Base-by-base conservation (phyloP, 37 sponge, comb jelly and placozoan species). In the Spongia lamella region DNA sequence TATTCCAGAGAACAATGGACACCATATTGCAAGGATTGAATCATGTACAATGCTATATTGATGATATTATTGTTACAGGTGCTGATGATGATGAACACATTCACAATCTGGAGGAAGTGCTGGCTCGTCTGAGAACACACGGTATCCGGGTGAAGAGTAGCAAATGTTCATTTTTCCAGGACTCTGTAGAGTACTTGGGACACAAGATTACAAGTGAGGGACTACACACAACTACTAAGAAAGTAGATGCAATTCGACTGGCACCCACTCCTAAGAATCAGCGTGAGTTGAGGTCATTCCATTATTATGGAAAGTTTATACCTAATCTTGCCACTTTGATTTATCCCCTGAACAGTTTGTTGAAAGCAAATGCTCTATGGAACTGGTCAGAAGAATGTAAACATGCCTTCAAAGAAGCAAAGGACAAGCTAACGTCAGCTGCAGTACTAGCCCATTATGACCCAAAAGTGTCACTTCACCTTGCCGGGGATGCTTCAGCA, bases 61-160 rank as follows among this genome's bases (percentile, higher is more conserved):
- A 75, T 40, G 76, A 75, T 65, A 66, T 75, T 31, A 27, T 53
- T 31, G 47, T n/a, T n/a, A n/a, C n/a, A n/a, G 72, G 72, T 7
- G 20, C 27, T 21, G 31, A 30, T 25, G 66, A 66, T 7, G 37
- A 66, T 37, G 76, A 75, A 52, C 76, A 75, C 50, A 13, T 32
- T 22, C 27, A 63, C 32, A 68, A 34, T 6, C 15, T 75, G 13
- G 37, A 53, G 24, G 33, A 64, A 63, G 76, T 75, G 21, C 4
- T 75, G 25, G 50, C 29, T 25, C 19, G 72, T n/a, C 52, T 70
- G 27, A 47, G 52, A 5, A 27, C 43, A 31, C 24, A 19, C 38
- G 52, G 52, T 29, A 15, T 51, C 47, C 47, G 52, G 2, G 30
- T 38, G 53, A 70, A 47, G 13, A 27, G 30, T 24, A 47, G 52